These are phyloP conservation scores for Serinus canaria DNA, from an alignment of 2,113 vertebrate species.

Conservation along the genomic window DNA sequence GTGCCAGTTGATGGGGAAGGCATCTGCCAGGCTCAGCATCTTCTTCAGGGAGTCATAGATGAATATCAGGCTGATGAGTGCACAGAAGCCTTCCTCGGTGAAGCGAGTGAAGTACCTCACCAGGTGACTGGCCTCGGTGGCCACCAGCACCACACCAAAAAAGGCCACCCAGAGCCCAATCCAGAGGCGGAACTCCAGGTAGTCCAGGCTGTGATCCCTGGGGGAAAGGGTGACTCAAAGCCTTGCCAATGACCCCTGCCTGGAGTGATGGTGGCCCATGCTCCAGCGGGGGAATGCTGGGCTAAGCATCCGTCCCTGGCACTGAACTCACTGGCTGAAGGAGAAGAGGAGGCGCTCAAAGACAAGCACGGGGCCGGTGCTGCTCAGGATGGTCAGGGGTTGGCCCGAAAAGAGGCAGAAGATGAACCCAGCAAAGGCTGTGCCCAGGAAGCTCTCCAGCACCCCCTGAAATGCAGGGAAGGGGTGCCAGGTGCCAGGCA, in stretches of 20 bases:
- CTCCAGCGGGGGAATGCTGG: accelerated
- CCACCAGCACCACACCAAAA: conserved; percentile 78
- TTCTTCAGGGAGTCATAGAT: conserved; percentile 79
- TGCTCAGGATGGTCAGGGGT: conserved; percentile 81
- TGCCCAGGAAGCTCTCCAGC: conserved; percentile 80
- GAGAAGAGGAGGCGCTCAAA: conserved; percentile 80
- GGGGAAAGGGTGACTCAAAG: background rate
- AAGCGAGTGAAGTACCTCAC: conserved; percentile 80
- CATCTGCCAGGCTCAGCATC: conserved; percentile 73
- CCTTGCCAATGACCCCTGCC: accelerated
- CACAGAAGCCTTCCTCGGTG: conserved; percentile 82
- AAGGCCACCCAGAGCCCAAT: conserved; percentile 81
- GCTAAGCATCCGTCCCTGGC: accelerated
- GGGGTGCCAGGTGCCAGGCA: background rate
- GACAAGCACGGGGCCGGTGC: conserved; percentile 78
- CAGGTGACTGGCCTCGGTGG: conserved; percentile 78
- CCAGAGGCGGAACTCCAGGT: conserved; percentile 82
- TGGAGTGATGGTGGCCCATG: background rate
- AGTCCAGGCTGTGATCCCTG: conserved; percentile 76
- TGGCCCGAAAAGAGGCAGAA: conserved; percentile 81
- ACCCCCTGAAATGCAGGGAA: conserved; percentile 67
- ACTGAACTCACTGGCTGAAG: conserved; percentile 74
- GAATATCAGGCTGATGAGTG: conserved; percentile 83
- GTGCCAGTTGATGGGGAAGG: conserved; percentile 76
- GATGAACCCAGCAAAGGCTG: conserved; percentile 71